Evolutionary conservation across 2,888 invertebrate genomes (phyloP), one percentile per base, ranked within the genome.

Genomic region (Conistra vaccinii): DNA sequence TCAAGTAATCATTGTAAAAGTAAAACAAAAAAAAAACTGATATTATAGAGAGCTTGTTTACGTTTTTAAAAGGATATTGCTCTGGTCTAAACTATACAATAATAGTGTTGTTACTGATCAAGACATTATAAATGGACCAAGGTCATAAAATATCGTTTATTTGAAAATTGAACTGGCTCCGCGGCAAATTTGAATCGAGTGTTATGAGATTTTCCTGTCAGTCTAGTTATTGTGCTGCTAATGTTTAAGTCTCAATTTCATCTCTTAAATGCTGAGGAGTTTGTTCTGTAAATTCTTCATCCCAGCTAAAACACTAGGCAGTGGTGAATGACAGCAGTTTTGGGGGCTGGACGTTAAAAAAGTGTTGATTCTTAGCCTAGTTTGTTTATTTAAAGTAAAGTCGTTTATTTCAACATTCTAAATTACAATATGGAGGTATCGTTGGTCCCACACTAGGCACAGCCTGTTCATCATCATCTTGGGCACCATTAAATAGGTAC

Each of bases 1-100:
- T 87, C 77, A 51, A 74, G 76, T 71, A 71, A 77, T 73, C 10
- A 70, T 45, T 79, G 66, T 73, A 77, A 71, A 67, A 72, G 61
- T 68, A 69, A 51, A 68, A 58, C 5, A 39, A 68, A 63, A 60
- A 69, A 74, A 62, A 35, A 7, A 29, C 39, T 42, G 26, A n/a
- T 57, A 32, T 51, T 61, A 14, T 45, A 17, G 2, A 55, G 42
- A 60, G 10, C 9, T 53, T 45, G n/a, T 76, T 76, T 32, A 35
- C 12, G 39, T 26, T 17, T 51, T 26, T 42, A n/a, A 62, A 32
- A 73, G 74, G 17, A 73, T 73, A 48, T 23, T 55, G 29, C 5
- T 4, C 39, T 23, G 23, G 45, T 35, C n/a, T 58, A 48, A 17
- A 2, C 48, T 7, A 6, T 6, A 57, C 9, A 57, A 29, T 57